Percentiles rank a stretch among this genome's conserved stretches.
Conservation (phyloP, 2,113 vertebrate species). For the Noctilio leporinus region DNA sequence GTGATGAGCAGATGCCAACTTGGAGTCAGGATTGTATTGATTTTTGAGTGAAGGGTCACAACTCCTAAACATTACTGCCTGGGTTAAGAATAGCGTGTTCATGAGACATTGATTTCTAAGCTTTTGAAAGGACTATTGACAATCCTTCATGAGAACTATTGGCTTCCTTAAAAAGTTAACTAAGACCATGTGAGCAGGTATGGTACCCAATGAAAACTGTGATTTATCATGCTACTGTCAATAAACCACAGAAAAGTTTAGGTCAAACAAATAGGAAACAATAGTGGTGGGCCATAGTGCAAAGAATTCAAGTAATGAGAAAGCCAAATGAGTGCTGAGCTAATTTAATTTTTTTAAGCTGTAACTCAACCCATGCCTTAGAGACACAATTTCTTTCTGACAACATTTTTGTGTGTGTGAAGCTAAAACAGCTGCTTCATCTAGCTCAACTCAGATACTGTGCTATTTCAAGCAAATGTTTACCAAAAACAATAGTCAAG, state of each 20-base stretch:
- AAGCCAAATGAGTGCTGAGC: neutral
- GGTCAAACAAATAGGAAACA: neutral
- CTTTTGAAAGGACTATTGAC: conserved; percentile 1
- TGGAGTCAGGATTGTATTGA: neutral
- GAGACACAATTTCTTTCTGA: neutral
- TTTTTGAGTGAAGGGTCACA: neutral
- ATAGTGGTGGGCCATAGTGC: neutral
- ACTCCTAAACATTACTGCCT: neutral
- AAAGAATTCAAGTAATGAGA: conserved; percentile 16
- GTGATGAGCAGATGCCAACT: neutral
- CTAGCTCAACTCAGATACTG: neutral
- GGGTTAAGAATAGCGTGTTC: neutral
- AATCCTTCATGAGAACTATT: conserved; percentile 18
- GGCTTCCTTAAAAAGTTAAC: conserved; percentile 28
- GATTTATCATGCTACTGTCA: conserved; percentile 38
- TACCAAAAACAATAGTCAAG: neutral
- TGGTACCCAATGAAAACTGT: conserved; percentile 15
- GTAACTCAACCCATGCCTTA: conserved; percentile 13
- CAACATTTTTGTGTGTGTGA: neutral
- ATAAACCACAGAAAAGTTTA: conserved; percentile 17
- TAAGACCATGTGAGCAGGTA: conserved; percentile 9
- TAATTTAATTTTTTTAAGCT: conserved; percentile 51
- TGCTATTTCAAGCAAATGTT: conserved; percentile 17
- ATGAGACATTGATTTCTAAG: neutral
- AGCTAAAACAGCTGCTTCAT: conserved; percentile 27